Conservation (phyloP, 2,888 invertebrate genomes). For the Eurytoma adleriae region DNA sequence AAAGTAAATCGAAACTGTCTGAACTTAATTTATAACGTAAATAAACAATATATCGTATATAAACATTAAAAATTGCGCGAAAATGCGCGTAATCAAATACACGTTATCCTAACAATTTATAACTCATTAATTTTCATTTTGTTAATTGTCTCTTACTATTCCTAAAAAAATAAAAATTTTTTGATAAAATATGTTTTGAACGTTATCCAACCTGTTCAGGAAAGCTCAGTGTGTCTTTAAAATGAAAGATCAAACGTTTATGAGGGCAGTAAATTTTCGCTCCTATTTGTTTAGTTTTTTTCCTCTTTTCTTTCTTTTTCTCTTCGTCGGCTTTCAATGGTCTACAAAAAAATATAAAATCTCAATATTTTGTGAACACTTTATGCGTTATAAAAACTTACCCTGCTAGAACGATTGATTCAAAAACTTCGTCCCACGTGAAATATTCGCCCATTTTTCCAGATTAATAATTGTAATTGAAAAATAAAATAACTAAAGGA, state of each 20-base stretch:
- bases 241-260: constrained; percentile 65
- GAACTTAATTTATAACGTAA: no score
- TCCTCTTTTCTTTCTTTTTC: constrained; percentile 59
- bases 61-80: no score
- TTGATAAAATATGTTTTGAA: background rate
- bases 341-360: constrained; percentile 50
- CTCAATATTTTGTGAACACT: background rate
- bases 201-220: constrained; percentile 66
- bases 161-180: background rate
- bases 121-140: no score
- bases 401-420: constrained; percentile 63
- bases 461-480: constrained; percentile 9
- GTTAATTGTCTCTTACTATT: background rate
- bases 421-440: constrained; percentile 67
- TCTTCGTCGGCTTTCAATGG: constrained; percentile 61
- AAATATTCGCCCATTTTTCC: constrained; percentile 64
- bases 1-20: background rate
- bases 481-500: constrained; percentile 21
- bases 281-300: constrained; percentile 48
- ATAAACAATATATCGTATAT: no score
- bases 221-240: constrained; percentile 67
- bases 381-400: constrained; percentile 55
- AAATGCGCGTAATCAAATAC: no score
- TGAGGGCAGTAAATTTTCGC: constrained; percentile 67
- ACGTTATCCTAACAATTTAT: no score